Base-by-base conservation (phyloP, 2,113 vertebrate genomes). In the Chaetodon trifascialis region DNA sequence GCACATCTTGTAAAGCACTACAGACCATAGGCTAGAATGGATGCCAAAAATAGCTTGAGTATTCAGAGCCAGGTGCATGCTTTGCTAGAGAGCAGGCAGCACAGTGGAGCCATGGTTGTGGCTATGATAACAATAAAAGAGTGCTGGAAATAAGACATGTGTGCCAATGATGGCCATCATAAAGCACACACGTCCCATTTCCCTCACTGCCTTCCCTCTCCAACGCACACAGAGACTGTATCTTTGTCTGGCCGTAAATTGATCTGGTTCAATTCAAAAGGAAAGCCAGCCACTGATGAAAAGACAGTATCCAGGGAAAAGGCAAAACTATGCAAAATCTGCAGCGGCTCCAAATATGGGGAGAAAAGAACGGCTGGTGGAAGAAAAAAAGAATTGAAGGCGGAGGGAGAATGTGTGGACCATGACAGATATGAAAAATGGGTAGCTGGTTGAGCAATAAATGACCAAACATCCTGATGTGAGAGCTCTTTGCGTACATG, bases 351-450 rank as follows among this genome's bases (percentile, higher is more conserved):
- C 93, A 94, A 94, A 95, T 92, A 94, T 91, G 93, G 94, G 92
- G 87, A 91, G 83, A 85, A 91, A 87, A 87, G 79, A 91, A 81
- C 0, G 38, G 81, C 87, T 92, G 82, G 85, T 77, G 68, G 81
- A 73, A 64, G 67, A 46, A 58, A 46, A 67, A 59, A 25, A 36
- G 56, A 87, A 76, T 4, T 0, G 5, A 25, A 69, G 59, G 76
- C 74, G 70, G 82, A 60, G 73, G 82, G 82, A 88, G 89, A 87
- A 74, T 86, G 86, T 88, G 88, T 86, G 73, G 74, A 91, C 58
- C 83, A 86, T 93, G 93, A 92, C 90, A 94, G 90, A 91, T 91
- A 91, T 93, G 90, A 94, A 94, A 94, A 94, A 94, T 94, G 92
- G 85, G 63, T 79, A 10, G 67, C 68, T 70, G 76, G 73, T 90